Base-by-base conservation (phyloP, 2,797 vertebrate species). In the Lindbergichthys nudifrons region DNA sequence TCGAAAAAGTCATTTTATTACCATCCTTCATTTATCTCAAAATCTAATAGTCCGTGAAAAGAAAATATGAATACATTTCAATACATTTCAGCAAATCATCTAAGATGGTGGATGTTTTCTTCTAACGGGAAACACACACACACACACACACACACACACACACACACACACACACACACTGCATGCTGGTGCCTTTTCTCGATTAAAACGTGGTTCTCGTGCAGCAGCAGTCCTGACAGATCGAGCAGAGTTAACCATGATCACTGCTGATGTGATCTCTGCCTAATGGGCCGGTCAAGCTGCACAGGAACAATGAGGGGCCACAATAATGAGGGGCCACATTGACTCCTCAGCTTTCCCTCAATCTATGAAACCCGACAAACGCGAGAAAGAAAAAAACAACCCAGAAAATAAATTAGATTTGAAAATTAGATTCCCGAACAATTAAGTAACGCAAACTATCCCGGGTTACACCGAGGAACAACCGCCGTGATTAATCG, bases 281-380 rank as follows among this genome's bases (percentile, higher is more conserved):
- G 96, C 96, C 96, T 98, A 98, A 98, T 98, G 97, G 96, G 96
- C 95, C 96, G 96, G 96, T 97, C 96, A 97, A 96, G 95, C 96
- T 95, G 96, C 96, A 96, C 90, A 96, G 94, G 96, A 96, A 98
- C 97, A 99, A 99, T 92, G 90, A 97, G 95, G 95, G 93, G 88
- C 26, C 26, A 26, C 26, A 26, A 26, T 26, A 99, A 99, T 92
- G 90, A 97, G 95, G 95, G 93, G 85, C 76, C 90, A 92, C 92
- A 92, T 74, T 95, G 94, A 92, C 94, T 96, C 95, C 93, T 89
- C 94, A 91, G 86, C 93, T 88, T 92, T 91, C 94, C 92, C 90
- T 90, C 94, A 95, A 96, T 96, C 95, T 95, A 95, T 94, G 93
- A 95, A 95, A 96, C 94, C 96, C 95, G 94, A 94, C 94, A 95